Conservation (phyloP, 2,797 vertebrate genomes). For the Sparus aurata region DNA sequence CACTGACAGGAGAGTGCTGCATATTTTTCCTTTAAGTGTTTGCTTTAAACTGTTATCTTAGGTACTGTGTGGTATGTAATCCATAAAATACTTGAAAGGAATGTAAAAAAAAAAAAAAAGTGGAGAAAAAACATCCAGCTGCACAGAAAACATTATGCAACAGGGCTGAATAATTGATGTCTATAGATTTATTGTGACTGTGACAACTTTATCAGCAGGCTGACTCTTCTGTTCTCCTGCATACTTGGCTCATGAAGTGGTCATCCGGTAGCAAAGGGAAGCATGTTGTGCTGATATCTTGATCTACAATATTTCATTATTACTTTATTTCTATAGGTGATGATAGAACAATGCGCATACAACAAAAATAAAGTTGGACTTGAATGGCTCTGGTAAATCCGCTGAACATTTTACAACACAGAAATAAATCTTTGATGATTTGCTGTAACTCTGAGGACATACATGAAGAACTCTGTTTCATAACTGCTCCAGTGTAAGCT, state of each 20-base stretch:
- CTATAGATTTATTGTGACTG: not conserved
- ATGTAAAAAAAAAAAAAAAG: not conserved
- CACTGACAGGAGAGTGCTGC: conserved; percentile 32
- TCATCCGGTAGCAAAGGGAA: not conserved
- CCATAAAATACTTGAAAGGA: not conserved
- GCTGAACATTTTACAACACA: not conserved
- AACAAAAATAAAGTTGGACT: not conserved
- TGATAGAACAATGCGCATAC: not conserved
- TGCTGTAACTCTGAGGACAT: not conserved
- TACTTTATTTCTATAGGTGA: not conserved
- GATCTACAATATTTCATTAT: not conserved
- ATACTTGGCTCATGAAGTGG: not conserved
- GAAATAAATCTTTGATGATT: conserved; percentile 21
- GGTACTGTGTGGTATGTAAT: conserved; percentile 3
- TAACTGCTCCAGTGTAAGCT: conserved; percentile 21
- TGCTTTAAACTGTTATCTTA: conserved; percentile 40
- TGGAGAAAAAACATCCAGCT: conserved; percentile 8
- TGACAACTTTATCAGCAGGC: not conserved
- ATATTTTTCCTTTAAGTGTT: conserved; percentile 55
- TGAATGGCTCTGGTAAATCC: not conserved
- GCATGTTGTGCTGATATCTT: not conserved
- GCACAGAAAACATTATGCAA: not conserved
- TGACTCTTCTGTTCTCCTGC: not conserved
- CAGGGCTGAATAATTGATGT: not conserved
- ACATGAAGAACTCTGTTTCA: conserved; percentile 11